These are phyloP conservation scores for Enchytraeus crypticus DNA, from an alignment of 2,888 invertebrate genomes.

Conservation along the genomic window DNA sequence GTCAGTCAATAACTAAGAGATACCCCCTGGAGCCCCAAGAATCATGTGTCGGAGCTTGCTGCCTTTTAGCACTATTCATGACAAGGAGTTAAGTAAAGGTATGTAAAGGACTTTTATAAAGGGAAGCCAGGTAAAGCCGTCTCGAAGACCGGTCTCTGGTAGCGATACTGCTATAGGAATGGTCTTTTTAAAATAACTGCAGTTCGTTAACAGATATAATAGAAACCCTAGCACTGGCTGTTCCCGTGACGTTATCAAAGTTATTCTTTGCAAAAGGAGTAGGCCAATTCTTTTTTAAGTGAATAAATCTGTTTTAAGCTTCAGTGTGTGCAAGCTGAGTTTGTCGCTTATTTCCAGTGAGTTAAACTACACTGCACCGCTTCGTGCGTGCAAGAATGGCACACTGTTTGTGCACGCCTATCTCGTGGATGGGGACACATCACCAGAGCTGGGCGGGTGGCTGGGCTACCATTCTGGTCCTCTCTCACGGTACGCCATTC, in stretches of 20 bases:
- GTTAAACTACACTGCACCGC: slow-evolving; percentile 62
- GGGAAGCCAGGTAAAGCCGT: too few species aligned
- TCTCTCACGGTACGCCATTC: slow-evolving; percentile 66
- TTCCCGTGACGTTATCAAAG: background rate
- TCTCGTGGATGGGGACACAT: slow-evolving; percentile 48
- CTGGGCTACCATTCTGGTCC: slow-evolving; percentile 54
- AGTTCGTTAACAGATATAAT: background rate
- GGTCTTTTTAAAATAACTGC: background rate
- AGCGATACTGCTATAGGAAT: too few species aligned
- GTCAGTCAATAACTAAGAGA: too few species aligned
- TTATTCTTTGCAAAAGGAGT: background rate
- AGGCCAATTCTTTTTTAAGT: background rate
- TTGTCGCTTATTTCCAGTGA: slow-evolving; percentile 52
- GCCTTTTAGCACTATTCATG: too few species aligned
- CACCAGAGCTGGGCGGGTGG: background rate
- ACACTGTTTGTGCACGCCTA: slow-evolving; percentile 70
- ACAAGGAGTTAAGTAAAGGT: too few species aligned
- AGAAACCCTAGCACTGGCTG: background rate
- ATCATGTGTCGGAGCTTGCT: too few species aligned
- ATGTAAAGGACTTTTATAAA: too few species aligned
- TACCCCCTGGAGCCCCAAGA: too few species aligned
- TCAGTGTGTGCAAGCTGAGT: background rate
- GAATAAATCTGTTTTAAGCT: background rate
- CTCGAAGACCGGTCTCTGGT: too few species aligned
- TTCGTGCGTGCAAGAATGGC: slow-evolving; percentile 71